Conservation (phyloP, 2,888 invertebrate genomes). For the Zygothrica quintamaculata region DNA sequence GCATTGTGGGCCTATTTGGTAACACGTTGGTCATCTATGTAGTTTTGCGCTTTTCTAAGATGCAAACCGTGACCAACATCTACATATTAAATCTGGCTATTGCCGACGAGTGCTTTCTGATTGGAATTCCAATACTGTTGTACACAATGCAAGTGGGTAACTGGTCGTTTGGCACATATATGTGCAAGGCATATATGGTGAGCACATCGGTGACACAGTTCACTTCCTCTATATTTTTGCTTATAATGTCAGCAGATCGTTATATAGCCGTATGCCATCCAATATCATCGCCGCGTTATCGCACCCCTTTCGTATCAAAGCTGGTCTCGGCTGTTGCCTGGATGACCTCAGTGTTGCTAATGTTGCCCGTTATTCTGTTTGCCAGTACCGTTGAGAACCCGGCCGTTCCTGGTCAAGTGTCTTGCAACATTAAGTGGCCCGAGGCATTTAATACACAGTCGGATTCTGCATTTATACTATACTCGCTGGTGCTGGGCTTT, state of each 20-base stretch:
- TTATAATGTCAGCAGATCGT: constrained; percentile 96
- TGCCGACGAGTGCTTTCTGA: constrained; percentile 95
- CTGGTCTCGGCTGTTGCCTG: constrained; percentile 94
- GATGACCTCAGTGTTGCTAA: constrained; percentile 93
- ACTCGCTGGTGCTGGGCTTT: constrained; percentile 94
- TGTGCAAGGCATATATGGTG: constrained; percentile 96
- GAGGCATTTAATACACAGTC: constrained; percentile 87
- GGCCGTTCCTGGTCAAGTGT: constrained; percentile 86
- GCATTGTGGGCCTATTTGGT: constrained; percentile 93
- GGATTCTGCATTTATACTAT: constrained; percentile 94
- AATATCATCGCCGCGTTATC: constrained; percentile 92
- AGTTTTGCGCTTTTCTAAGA: constrained; percentile 94
- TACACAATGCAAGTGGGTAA: constrained; percentile 90
- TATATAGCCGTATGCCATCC: constrained; percentile 97
- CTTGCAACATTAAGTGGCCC: constrained; percentile 94
- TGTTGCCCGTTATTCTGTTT: constrained; percentile 95
- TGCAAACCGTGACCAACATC: constrained; percentile 98
- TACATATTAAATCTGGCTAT: constrained; percentile 97
- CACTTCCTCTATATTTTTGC: constrained; percentile 94
- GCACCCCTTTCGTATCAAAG: constrained; percentile 94
- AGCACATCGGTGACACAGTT: constrained; percentile 96
- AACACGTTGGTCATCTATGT: constrained; percentile 96
- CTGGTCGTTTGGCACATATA: constrained; percentile 94
- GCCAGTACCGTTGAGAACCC: constrained; percentile 88
- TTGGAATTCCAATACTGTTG: constrained; percentile 95